A percentile compares a stretch with the other conserved stretches of the same genome.
These are phyloP conservation scores for Tachysurus fulvidraco DNA, from an alignment of 2,113 vertebrate genomes.

Conservation along the genomic window DNA sequence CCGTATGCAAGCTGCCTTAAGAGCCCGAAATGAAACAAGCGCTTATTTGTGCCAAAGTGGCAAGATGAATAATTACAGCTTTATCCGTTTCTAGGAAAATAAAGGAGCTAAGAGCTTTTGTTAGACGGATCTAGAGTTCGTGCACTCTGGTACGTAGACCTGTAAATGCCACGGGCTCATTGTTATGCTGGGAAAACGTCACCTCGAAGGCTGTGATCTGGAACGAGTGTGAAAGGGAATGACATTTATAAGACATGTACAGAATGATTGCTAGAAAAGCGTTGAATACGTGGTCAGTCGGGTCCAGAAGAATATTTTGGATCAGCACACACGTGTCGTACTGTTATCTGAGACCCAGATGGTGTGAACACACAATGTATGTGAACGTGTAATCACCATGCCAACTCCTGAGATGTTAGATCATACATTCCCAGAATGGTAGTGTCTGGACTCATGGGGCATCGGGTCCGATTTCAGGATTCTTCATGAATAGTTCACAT, in stretches of 20 bases:
- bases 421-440: conserved; percentile 6
- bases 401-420: neutral
- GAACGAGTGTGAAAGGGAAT: neutral
- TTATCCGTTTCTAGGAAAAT: neutral
- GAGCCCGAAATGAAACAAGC: neutral
- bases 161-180: conserved; percentile 18
- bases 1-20: neutral
- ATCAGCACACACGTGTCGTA: neutral
- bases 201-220: conserved; percentile 15
- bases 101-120: neutral
- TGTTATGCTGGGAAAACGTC: neutral
- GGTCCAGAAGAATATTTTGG: neutral
- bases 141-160: neutral
- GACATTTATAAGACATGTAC: neutral
- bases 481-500: neutral
- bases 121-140: neutral
- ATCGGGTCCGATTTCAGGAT: neutral
- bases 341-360: conserved; percentile 14
- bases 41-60: neutral
- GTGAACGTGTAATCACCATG: conserved; percentile 1
- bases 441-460: neutral
- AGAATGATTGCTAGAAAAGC: neutral
- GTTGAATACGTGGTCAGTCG: neutral
- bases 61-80: neutral
- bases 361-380: conserved; percentile 13